These are phyloP conservation scores for Dicyrtomina minuta DNA, from an alignment of 2,888 invertebrate species.

Conservation along the genomic window DNA sequence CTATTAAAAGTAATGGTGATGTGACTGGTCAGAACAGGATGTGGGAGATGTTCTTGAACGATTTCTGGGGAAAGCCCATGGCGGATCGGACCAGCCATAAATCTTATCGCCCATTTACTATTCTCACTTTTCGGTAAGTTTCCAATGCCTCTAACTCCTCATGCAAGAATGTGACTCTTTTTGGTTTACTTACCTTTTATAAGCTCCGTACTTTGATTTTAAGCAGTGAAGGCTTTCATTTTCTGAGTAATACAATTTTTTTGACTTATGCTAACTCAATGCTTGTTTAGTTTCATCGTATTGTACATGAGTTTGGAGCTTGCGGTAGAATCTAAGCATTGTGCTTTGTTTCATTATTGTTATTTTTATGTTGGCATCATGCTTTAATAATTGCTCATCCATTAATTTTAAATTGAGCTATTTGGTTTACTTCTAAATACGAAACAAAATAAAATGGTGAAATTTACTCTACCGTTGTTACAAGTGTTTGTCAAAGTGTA, in stretches of 20 bases:
- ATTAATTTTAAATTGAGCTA: no score
- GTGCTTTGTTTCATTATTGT: no score
- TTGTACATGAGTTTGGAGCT: no score
- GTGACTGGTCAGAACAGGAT: constrained; percentile 70
- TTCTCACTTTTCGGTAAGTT: constrained; percentile 79
- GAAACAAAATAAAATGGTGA: no score
- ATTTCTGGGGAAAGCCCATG: constrained; percentile 90
- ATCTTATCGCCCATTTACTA: constrained; percentile 81
- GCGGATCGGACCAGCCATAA: constrained; percentile 79
- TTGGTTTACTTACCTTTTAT: not conserved
- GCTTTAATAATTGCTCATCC: no score
- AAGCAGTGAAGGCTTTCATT: not conserved
- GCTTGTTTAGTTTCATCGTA: no score
- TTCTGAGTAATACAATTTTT: not conserved
- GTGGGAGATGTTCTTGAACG: constrained; percentile 69
- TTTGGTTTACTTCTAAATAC: no score
- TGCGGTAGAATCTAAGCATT: no score
- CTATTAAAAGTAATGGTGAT: constrained; percentile 77
- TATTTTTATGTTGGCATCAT: no score
- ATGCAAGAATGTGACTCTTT: constrained; percentile 11
- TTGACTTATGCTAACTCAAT: no score
- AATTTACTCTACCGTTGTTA: no score
- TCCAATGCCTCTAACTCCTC: constrained; percentile 29
- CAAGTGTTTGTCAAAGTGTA: no score
- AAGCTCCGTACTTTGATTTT: not conserved